phyloP scores from a whole-genome alignment of 2,888 invertebrate genomes.

The Bombylius major region DNA sequence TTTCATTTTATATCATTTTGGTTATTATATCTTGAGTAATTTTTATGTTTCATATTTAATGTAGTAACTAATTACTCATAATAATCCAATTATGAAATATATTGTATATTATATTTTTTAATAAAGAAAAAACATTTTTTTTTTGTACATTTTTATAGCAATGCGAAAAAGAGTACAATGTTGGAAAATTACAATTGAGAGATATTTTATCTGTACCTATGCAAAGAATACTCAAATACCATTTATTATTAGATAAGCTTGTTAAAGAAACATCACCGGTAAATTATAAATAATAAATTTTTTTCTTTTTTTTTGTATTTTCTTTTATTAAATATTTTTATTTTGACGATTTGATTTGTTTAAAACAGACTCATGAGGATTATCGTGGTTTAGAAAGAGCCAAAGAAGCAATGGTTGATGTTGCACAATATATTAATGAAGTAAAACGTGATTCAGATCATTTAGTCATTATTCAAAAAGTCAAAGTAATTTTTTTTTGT shows the following conservation, averaged over 20 bases:
- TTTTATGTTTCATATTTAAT: no score
- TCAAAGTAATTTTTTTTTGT: constrained; percentile 47
- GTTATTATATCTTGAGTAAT: no score
- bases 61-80: no score
- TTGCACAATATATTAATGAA: constrained; percentile 95
- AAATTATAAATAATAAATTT: constrained; percentile 23
- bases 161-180: constrained; percentile 87
- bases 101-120: no score
- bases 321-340: not conserved
- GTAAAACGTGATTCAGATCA: constrained; percentile 94
- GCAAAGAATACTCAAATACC: constrained; percentile 97
- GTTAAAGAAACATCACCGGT: constrained; percentile 75
- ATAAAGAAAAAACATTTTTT: not conserved
- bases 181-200: constrained; percentile 85
- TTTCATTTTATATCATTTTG: no score
- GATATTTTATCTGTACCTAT: constrained; percentile 96
- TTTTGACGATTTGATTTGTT: constrained; percentile 2
- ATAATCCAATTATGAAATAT: no score
- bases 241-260: constrained; percentile 79
- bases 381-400: constrained; percentile 70
- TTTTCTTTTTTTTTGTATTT: not conserved
- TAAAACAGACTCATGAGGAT: constrained; percentile 65
- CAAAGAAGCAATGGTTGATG: constrained; percentile 91
- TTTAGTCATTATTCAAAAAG: constrained; percentile 75
- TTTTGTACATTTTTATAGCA: constrained; percentile 41